Percentiles rank a stretch among this genome's conserved stretches.
phyloP scores from a whole-genome alignment of 2,113 vertebrate genomes.

The Pedetes capensis region DNA sequence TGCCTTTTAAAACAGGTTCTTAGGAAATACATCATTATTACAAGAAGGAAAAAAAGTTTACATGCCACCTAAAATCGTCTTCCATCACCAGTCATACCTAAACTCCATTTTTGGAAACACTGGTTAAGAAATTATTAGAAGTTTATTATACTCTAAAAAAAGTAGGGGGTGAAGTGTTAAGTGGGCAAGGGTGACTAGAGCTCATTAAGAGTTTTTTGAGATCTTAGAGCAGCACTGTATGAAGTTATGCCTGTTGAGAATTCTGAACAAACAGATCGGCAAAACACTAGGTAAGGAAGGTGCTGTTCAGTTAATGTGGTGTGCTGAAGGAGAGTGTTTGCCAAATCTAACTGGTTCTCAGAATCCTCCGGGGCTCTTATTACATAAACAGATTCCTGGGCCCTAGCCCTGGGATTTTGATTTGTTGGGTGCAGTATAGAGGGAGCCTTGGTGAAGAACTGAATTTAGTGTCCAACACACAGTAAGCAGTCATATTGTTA shows the following conservation, averaged over 20 bases:
- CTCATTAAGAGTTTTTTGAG: not conserved
- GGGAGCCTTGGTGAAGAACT: not conserved
- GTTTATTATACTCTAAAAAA: slow-evolving; percentile 17
- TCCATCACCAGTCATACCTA: not conserved
- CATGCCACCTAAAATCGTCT: not conserved
- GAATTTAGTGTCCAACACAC: not conserved
- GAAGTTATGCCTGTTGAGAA: not conserved
- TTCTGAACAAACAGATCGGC: not conserved
- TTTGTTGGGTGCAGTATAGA: not conserved
- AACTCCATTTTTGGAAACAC: slow-evolving; percentile 15
- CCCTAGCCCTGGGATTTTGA: not conserved
- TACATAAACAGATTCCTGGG: slow-evolving; percentile 27
- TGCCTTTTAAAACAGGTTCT: not conserved
- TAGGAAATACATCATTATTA: not conserved
- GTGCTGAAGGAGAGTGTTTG: not conserved
- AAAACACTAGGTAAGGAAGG: not conserved
- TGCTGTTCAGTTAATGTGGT: not conserved
- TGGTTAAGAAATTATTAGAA: slow-evolving; percentile 16
- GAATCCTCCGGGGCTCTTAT: slow-evolving; percentile 9
- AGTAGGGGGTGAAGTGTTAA: not conserved
- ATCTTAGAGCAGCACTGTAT: not conserved
- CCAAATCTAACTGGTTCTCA: not conserved
- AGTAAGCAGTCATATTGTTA: not conserved
- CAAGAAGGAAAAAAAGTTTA: not conserved
- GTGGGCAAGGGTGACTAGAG: not conserved